Evolutionary conservation across 2,888 invertebrate species (phyloP).

Genomic region (Eurytoma adleriae): DNA sequence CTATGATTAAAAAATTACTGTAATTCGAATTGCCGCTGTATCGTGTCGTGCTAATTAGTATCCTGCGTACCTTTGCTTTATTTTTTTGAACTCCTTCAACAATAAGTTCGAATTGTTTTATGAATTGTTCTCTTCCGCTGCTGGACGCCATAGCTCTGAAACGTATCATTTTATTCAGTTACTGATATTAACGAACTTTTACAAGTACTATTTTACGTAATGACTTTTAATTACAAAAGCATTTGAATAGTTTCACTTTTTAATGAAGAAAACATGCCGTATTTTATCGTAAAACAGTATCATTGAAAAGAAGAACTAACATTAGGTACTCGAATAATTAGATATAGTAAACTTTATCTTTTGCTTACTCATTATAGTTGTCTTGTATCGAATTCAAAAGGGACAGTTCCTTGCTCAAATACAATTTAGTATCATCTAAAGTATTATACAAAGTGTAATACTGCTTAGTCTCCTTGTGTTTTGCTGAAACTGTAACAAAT

Average conservation of each 20-base stretch:
- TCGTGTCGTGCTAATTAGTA: background rate
- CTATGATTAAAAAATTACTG: constrained; percentile 57
- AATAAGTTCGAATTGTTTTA: constrained; percentile 92
- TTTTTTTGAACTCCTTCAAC: constrained; percentile 93
- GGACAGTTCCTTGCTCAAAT: constrained; percentile 93
- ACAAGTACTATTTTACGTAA: no score
- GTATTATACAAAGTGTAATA: constrained; percentile 98
- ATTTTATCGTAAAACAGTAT: no score
- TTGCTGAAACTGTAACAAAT: constrained; percentile 87
- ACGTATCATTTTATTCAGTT: no score
- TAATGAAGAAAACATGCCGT: constrained; percentile 51
- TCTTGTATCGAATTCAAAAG: constrained; percentile 93
- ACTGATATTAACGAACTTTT: no score
- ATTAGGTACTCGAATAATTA: no score
- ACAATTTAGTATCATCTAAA: constrained; percentile 94
- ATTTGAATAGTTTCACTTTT: constrained; percentile 16
- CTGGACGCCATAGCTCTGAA: constrained; percentile 88
- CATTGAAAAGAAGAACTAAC: no score
- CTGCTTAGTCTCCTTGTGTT: constrained; percentile 98
- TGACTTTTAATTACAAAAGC: constrained; percentile 4
- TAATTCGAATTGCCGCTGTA: no score
- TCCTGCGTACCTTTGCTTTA: constrained; percentile 82
- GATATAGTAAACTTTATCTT: no score
- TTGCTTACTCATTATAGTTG: constrained; percentile 88
- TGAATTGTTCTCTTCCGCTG: constrained; percentile 90